Evolutionary conservation across 2,113 vertebrate genomes (phyloP).

Genomic region (Oenanthe melanoleuca): DNA sequence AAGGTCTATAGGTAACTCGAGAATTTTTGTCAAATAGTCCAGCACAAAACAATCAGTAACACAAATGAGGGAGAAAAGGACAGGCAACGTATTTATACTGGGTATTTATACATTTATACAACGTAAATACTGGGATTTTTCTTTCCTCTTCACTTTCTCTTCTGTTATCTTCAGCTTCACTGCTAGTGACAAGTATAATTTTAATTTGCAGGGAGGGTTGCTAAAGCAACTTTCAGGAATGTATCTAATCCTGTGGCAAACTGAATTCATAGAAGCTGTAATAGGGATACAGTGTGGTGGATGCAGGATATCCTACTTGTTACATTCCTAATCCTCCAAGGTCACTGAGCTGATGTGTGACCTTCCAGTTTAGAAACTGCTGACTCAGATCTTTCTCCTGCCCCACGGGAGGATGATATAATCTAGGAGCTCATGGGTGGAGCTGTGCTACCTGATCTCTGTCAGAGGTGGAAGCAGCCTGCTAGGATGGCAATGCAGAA

Average conservation of each 20-base stretch:
- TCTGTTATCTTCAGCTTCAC: neutral
- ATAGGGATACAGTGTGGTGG: neutral
- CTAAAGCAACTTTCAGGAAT: conserved; percentile 2
- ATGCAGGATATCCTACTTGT: neutral
- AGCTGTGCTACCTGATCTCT: neutral
- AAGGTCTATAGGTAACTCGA: neutral
- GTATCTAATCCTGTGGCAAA: neutral
- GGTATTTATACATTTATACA: neutral
- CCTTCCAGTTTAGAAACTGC: neutral
- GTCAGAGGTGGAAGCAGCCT: neutral
- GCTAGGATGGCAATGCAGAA: neutral
- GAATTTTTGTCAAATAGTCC: neutral
- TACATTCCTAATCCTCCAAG: neutral
- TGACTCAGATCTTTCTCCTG: neutral
- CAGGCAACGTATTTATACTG: neutral
- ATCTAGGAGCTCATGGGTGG: neutral
- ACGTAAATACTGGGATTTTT: neutral
- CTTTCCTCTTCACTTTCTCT: neutral
- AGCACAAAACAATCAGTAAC: neutral
- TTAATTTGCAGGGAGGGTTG: neutral
- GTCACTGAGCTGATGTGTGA: neutral
- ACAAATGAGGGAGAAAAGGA: neutral
- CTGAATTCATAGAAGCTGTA: neutral
- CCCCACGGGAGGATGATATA: neutral
- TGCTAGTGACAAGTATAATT: neutral